Conservation (phyloP, 1,140 invertebrate genomes). For the Subanguina moxae region DNA sequence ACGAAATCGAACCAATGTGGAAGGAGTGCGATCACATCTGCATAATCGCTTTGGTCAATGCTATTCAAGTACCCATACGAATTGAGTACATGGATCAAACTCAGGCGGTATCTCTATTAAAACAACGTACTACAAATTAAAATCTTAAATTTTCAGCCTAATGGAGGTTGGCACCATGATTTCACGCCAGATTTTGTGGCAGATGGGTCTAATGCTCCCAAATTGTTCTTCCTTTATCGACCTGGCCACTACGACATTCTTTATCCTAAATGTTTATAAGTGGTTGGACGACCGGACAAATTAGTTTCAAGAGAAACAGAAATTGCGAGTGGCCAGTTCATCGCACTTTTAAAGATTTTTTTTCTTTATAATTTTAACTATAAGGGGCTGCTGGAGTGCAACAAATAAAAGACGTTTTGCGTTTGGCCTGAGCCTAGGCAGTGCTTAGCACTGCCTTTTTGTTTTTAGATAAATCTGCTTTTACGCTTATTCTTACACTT, state of each 20-base stretch:
- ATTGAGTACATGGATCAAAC: slow-evolving; percentile 50
- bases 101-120: slow-evolving; percentile 18
- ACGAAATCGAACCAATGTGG: slow-evolving; percentile 53
- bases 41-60: slow-evolving; percentile 50
- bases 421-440: too few species aligned
- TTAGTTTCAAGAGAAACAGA: too few species aligned
- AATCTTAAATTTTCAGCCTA: slow-evolving; percentile 17
- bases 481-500: too few species aligned
- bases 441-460: too few species aligned
- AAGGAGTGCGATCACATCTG: slow-evolving; percentile 42
- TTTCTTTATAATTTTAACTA: too few species aligned
- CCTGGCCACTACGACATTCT: slow-evolving; percentile 49
- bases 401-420: too few species aligned
- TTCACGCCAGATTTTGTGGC: slow-evolving; percentile 1
- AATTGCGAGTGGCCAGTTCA: too few species aligned
- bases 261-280: slow-evolving; percentile 10
- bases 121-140: neutral
- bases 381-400: too few species aligned
- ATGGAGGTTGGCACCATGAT: slow-evolving; percentile 51
- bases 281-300: too few species aligned
- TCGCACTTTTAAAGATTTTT: too few species aligned
- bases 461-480: too few species aligned
- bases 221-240: slow-evolving; percentile 44
- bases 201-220: slow-evolving; percentile 25
- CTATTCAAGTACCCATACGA: slow-evolving; percentile 41